These are phyloP conservation scores for Oreortyx pictus DNA, from an alignment of 2,797 vertebrate species.

Conservation along the genomic window DNA sequence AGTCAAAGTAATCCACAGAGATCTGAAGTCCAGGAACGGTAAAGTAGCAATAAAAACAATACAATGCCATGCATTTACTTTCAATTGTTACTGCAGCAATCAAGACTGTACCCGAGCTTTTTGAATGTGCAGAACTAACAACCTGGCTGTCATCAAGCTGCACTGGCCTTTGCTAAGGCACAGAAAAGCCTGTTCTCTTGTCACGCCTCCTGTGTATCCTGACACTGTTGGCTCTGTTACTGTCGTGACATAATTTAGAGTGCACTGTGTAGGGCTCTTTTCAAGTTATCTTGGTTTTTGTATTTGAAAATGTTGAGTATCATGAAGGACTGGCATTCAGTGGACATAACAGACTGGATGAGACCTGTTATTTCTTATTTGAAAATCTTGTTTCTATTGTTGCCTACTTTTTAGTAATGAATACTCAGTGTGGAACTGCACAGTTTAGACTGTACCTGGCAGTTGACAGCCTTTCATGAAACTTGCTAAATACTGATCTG, in stretches of 20 bases:
- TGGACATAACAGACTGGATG: neutral
- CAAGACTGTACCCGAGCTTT: constrained; percentile 6
- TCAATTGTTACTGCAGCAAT: neutral
- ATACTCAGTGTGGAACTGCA: neutral
- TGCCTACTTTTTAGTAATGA: neutral
- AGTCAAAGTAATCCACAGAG: constrained; percentile 97
- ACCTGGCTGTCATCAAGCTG: neutral
- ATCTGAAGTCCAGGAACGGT: constrained; percentile 99
- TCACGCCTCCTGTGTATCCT: neutral
- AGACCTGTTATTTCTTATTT: neutral
- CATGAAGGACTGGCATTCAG: neutral
- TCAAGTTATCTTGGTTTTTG: neutral
- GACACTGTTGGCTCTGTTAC: neutral
- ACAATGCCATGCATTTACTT: neutral
- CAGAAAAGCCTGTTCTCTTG: neutral
- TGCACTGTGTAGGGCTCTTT: neutral
- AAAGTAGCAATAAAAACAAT: constrained; percentile 63
- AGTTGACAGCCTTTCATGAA: neutral
- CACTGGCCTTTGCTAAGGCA: neutral
- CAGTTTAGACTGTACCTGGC: neutral
- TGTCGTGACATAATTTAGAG: neutral
- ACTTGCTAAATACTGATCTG: neutral
- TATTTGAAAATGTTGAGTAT: neutral
- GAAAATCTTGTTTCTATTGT: neutral
- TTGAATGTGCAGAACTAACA: neutral